A percentile compares a stretch with the other conserved stretches of the same genome.
These are phyloP conservation scores for Scomber scombrus DNA, from an alignment of 2,113 vertebrate species.

Conservation along the genomic window DNA sequence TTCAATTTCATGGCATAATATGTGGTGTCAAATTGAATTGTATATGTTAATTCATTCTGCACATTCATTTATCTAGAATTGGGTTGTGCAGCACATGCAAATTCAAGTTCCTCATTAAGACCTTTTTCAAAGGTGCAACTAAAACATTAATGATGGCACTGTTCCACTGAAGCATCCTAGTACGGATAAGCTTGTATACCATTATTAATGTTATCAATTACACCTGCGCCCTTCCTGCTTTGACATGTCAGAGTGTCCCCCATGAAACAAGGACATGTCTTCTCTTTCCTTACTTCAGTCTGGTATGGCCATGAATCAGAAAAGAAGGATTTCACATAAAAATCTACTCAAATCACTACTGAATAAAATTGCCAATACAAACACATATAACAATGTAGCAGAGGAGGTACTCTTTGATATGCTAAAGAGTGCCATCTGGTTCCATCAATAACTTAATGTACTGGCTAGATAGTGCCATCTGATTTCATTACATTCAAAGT, in stretches of 20 bases:
- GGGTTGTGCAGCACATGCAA: not conserved
- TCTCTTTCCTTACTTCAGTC: not conserved
- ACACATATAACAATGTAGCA: constrained; percentile 48
- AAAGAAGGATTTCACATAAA: constrained; percentile 2
- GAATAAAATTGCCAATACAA: constrained; percentile 33
- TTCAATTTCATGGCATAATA: constrained; percentile 12
- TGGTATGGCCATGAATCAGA: not conserved
- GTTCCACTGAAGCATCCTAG: not conserved
- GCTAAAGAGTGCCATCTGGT: constrained; percentile 68
- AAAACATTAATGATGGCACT: not conserved
- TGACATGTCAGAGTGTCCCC: not conserved
- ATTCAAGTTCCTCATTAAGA: not conserved
- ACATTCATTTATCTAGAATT: too few relatives aligned
- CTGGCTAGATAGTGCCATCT: constrained; percentile 45
- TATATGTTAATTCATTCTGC: not conserved
- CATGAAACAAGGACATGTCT: not conserved
- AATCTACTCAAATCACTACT: constrained; percentile 11
- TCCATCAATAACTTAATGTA: constrained; percentile 59
- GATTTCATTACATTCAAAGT: constrained; percentile 69
- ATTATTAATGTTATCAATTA: not conserved
- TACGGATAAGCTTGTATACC: not conserved
- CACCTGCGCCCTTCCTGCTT: constrained; percentile 1
- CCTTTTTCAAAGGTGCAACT: not conserved
- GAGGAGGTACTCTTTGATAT: constrained; percentile 56
- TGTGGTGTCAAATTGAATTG: constrained; percentile 22